Evolutionary conservation across 2,113 vertebrate genomes (phyloP).

Genomic region (Climacteris rufus): DNA sequence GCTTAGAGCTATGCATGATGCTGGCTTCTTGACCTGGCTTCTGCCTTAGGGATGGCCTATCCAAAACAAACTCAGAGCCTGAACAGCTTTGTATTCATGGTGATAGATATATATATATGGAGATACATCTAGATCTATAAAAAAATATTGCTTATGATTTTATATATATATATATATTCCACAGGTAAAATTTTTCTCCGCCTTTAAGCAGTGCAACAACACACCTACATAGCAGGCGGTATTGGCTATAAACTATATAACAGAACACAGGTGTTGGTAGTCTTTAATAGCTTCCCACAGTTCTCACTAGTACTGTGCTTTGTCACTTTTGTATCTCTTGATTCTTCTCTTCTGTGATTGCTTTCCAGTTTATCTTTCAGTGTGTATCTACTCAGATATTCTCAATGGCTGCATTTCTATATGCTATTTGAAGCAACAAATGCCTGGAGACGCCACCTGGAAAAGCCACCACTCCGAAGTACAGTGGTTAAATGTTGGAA

Average conservation of each 20-base stretch:
- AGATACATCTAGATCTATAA: background rate
- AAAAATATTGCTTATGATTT: too few relatives aligned
- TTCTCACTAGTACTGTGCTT: background rate
- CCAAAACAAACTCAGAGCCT: accelerated
- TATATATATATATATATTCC: background rate
- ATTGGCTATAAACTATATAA: background rate
- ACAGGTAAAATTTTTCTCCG: background rate
- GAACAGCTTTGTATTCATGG: background rate
- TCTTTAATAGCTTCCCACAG: background rate
- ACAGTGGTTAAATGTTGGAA: background rate
- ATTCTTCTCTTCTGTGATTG: background rate
- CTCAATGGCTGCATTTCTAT: background rate
- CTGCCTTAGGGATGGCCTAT: background rate
- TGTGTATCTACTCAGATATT: background rate
- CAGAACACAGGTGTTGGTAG: background rate
- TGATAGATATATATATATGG: too few relatives aligned
- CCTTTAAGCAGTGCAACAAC: background rate
- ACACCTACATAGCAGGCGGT: background rate
- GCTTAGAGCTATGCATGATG: background rate
- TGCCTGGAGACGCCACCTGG: background rate
- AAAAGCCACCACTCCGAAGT: background rate
- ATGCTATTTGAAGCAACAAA: background rate
- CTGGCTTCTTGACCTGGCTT: background rate
- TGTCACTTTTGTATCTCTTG: background rate
- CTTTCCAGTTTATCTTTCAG: background rate